Conservation (phyloP, 2,113 vertebrate genomes). For the Sylvia atricapilla region DNA sequence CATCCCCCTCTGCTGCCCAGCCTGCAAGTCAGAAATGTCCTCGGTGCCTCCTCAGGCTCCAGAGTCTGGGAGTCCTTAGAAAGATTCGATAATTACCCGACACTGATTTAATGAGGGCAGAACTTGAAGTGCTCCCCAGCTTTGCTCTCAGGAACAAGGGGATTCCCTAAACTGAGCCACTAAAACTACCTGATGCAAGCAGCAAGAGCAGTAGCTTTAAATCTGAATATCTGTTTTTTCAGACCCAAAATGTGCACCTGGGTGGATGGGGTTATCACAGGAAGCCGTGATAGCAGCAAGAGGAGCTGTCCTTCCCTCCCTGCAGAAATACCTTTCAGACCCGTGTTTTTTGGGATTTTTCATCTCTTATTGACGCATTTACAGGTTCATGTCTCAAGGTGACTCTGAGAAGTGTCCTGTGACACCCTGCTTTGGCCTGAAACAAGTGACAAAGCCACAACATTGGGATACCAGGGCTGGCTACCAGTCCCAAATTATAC, state of each 20-base stretch:
- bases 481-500: background rate
- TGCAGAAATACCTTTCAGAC: background rate
- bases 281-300: fast-evolving
- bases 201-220: background rate
- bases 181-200: background rate
- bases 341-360: background rate
- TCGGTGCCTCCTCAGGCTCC: background rate
- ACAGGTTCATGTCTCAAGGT: background rate
- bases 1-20: background rate
- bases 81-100: fast-evolving
- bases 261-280: background rate
- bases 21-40: background rate
- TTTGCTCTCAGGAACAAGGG: background rate
- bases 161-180: background rate
- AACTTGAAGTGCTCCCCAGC: background rate
- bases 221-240: background rate
- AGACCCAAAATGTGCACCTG: background rate
- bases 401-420: background rate
- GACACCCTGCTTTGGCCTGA: background rate
- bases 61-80: background rate
- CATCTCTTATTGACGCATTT: background rate
- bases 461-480: background rate
- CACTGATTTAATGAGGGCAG: background rate
- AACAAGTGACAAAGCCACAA: background rate
- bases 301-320: background rate